Evolutionary conservation across 2,797 vertebrate species (phyloP).

Genomic region (Pangasius mekongensis): DNA sequence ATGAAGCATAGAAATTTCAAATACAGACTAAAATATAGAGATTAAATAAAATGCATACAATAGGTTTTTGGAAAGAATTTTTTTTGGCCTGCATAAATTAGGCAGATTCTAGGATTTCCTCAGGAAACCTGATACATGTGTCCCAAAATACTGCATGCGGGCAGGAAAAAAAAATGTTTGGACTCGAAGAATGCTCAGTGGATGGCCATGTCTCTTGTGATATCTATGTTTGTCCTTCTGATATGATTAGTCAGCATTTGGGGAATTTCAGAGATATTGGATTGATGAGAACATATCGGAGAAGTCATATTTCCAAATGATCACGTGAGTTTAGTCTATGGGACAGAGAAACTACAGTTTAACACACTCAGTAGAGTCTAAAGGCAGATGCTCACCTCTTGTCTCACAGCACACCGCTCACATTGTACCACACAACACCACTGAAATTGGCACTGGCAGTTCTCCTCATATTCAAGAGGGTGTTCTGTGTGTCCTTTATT

Average conservation of each 20-base stretch:
- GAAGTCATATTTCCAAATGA: neutral
- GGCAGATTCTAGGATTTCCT: slow-evolving; percentile 19
- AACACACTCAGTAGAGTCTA: slow-evolving; percentile 54
- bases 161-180: neutral
- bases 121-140: neutral
- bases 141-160: neutral
- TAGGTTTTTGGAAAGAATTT: neutral
- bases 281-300: neutral
- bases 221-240: neutral
- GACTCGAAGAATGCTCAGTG: neutral
- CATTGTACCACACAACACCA: slow-evolving; percentile 88
- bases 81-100: slow-evolving; percentile 17
- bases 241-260: slow-evolving; percentile 13
- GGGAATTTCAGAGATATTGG: neutral
- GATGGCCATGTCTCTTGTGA: neutral
- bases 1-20: neutral
- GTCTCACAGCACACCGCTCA: slow-evolving; percentile 79
- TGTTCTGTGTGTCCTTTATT: slow-evolving; percentile 80
- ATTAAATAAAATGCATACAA: slow-evolving; percentile 15
- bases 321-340: neutral
- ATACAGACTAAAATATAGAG: neutral
- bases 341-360: neutral
- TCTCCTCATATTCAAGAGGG: slow-evolving; percentile 82
- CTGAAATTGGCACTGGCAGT: slow-evolving; percentile 85
- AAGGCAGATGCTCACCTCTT: slow-evolving; percentile 82